Conservation (phyloP, 2,113 vertebrate genomes). For the Ardeotis arabs region DNA sequence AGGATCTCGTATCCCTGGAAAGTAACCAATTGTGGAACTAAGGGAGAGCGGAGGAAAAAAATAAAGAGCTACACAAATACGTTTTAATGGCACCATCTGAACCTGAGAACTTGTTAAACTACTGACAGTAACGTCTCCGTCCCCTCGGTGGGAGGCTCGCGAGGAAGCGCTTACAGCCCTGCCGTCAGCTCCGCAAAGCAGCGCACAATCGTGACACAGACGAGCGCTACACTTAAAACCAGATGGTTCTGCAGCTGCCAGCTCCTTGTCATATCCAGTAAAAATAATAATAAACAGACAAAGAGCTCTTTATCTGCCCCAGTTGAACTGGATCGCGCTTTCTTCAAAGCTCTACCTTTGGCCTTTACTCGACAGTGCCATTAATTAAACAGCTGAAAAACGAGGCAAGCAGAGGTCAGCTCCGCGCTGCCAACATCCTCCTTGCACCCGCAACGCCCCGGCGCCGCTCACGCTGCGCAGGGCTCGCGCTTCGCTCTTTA, state of each 20-base stretch:
- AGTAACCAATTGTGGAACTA: neutral
- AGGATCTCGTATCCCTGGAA: neutral
- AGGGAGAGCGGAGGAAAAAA: neutral
- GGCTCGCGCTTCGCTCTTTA: neutral
- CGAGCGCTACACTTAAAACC: neutral
- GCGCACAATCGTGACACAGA: neutral
- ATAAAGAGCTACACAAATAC: neutral
- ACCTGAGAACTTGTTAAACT: neutral
- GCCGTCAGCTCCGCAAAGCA: neutral
- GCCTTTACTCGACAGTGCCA: neutral
- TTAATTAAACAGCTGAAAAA: conserved; percentile 20
- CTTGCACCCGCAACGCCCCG: neutral
- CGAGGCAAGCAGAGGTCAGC: conserved; percentile 6
- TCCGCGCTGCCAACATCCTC: neutral
- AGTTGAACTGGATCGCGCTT: neutral
- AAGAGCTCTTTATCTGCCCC: conserved; percentile 48
- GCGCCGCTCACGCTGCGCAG: neutral
- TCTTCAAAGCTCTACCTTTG: conserved; percentile 32
- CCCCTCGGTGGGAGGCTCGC: neutral
- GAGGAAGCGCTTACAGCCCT: neutral
- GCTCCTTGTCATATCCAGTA: neutral
- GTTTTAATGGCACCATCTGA: neutral
- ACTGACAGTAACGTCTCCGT: neutral
- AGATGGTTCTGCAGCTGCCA: conserved; percentile 29
- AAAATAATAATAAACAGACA: conserved; percentile 45